Base-by-base conservation (phyloP, 2,113 vertebrate species). In the Pseudorasbora parva region DNA sequence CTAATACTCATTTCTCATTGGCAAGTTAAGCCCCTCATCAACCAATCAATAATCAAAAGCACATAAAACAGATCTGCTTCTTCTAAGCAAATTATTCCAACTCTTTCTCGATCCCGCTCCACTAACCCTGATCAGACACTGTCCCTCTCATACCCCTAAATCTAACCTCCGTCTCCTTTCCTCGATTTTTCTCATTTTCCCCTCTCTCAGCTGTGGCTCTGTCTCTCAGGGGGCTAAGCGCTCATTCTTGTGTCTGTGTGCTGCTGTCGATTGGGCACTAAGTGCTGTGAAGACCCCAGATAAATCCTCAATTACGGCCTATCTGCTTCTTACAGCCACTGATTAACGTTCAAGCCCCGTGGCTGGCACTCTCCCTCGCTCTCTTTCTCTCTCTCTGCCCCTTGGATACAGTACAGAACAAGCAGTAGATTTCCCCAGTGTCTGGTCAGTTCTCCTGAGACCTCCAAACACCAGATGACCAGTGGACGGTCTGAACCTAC, bases 251-350 rank as follows among this genome's bases (percentile, higher is more conserved):
- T 87, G 88, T 86, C 82, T 86, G 88, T 88, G 84, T 87, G 7
- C 57, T 82, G 43, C 86, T 86, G 86, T 91, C 81, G 85, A 89
- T 64, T 88, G 89, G 88, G 82, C 86, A 88, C 87, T 92, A 90
- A 93, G 90, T 92, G 88, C 81, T 91, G 88, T 84, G 83, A 91
- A 89, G 83, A 91, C 82, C 88, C 81, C 82, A 90, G 88, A 90
- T 92, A 92, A 92, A 92, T 91, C 88, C 81, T 92, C 85, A 78
- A 89, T 88, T 90, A 90, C 87, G 41, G 85, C 86, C 84, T 84
- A 89, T 88, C 84, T 88, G 85, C 81, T 87, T 78, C 83, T 88
- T 83, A 84, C 81, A 85, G 85, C 83, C 87, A 77, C 87, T 91
- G 89, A 94, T 92, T 91, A 93, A 91, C 86, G 88, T 83, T 81